Percentiles rank a stretch among this genome's conserved stretches.
These are phyloP conservation scores for Pedetes capensis DNA, from an alignment of 2,113 vertebrate genomes.

Conservation along the genomic window DNA sequence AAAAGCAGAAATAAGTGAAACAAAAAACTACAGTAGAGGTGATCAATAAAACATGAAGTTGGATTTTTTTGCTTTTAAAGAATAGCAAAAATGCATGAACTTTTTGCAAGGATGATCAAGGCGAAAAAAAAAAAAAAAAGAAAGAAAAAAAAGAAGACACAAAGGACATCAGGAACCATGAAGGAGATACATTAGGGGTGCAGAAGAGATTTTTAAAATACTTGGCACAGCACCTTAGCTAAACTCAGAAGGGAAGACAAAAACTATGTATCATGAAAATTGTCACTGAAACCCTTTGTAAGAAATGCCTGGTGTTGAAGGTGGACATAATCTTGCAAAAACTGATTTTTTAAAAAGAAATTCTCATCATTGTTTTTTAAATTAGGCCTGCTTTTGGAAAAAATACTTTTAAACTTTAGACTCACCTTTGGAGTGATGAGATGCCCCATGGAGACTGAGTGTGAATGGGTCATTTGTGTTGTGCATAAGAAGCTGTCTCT, in stretches of 20 bases:
- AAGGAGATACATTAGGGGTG: background rate
- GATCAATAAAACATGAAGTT: conserved; percentile 14
- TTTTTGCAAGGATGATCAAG: background rate
- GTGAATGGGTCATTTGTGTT: background rate
- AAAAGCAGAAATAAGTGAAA: conserved; percentile 36
- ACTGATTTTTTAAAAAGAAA: background rate
- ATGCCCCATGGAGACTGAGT: background rate
- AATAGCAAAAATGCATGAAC: background rate
- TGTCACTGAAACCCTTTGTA: background rate
- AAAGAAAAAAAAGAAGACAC: background rate
- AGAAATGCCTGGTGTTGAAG: background rate
- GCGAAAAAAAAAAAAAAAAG: background rate
- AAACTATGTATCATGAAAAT: background rate
- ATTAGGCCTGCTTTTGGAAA: background rate
- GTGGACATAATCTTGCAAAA: background rate
- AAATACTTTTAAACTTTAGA: background rate
- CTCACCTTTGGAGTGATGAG: background rate
- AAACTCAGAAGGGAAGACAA: background rate
- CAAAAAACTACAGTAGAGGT: background rate
- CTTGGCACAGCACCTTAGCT: background rate
- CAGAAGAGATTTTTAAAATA: background rate
- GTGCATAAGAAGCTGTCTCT: background rate
- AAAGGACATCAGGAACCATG: background rate
- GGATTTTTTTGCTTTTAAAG: background rate
- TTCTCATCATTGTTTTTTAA: background rate